Conservation (phyloP, 2,797 vertebrate genomes). For the Melanotaenia boesemani region DNA sequence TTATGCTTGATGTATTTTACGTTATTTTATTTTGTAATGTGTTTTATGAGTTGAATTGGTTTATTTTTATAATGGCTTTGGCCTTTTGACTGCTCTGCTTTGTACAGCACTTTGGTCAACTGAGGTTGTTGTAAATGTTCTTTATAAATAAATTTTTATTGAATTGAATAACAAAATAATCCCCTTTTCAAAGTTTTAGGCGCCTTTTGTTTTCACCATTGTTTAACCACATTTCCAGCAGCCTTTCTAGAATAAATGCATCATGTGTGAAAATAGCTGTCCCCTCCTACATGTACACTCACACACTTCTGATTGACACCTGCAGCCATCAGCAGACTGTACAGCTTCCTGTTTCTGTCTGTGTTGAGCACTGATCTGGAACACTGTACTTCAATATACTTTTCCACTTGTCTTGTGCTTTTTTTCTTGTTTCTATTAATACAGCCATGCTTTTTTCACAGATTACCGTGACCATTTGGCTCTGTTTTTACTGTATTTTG, state of each 20-base stretch:
- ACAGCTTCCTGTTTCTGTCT: constrained; percentile 64
- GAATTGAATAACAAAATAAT: neutral
- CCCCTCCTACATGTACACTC: constrained; percentile 12
- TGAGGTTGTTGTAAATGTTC: too few species aligned
- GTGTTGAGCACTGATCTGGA: constrained; percentile 50
- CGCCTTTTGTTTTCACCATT: neutral
- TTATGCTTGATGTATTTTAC: too few species aligned
- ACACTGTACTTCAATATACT: constrained; percentile 9
- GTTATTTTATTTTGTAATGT: too few species aligned
- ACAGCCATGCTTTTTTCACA: constrained; percentile 8
- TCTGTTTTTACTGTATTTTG: constrained; percentile 2
- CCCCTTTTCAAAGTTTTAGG: neutral
- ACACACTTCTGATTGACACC: constrained; percentile 39
- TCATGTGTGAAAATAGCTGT: constrained; percentile 23
- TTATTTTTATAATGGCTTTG: too few species aligned
- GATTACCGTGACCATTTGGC: neutral
- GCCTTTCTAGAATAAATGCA: neutral
- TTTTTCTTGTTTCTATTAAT: constrained; percentile 16
- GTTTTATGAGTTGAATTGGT: too few species aligned
- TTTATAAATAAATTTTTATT: too few species aligned
- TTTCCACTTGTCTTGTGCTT: constrained; percentile 15
- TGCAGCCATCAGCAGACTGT: constrained; percentile 46
- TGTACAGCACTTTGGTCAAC: too few species aligned
- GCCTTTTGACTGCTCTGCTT: too few species aligned
- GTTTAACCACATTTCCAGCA: neutral